Conservation (phyloP, 1,140 invertebrate genomes). For the Aradophagus sp. region DNA sequence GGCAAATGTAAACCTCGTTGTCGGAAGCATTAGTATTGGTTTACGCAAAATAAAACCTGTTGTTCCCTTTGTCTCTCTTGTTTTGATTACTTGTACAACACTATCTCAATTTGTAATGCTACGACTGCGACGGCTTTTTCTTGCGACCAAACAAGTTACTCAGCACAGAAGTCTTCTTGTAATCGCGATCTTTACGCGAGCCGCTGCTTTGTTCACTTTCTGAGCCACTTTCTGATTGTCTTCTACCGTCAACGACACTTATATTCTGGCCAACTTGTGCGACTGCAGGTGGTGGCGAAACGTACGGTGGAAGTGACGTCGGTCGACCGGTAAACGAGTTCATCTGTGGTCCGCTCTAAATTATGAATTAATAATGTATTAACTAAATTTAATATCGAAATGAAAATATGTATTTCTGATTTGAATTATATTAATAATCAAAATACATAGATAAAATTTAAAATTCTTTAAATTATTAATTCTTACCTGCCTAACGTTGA, state of each 20-base stretch:
- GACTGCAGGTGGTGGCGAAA: conserved; percentile 68
- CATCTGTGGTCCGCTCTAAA: conserved; percentile 62
- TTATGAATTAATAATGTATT: conserved; percentile 8
- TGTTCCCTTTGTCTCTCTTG: too few relatives aligned
- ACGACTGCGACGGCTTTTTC: conserved; percentile 72
- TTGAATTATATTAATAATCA: too few relatives aligned
- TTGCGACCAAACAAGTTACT: conserved; percentile 73
- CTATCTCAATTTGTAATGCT: conserved; percentile 58
- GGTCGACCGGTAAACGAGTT: conserved; percentile 70
- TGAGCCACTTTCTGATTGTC: conserved; percentile 73
- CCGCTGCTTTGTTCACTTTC: conserved; percentile 72
- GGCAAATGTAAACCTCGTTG: too few relatives aligned
- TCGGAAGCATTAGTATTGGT: too few relatives aligned
- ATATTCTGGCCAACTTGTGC: conserved; percentile 60
- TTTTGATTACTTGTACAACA: too few relatives aligned
- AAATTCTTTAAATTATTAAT: neutral
- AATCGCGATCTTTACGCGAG: conserved; percentile 71
- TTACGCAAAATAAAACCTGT: too few relatives aligned
- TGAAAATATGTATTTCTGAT: too few relatives aligned
- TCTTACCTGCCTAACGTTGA: conserved; percentile 68
- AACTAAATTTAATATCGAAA: too few relatives aligned
- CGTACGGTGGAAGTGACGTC: conserved; percentile 72
- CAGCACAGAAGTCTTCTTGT: conserved; percentile 71
- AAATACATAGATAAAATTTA: too few relatives aligned
- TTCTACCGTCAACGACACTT: conserved; percentile 64